Base-by-base conservation (phyloP, 2,113 vertebrate species). In the Zosterops borbonicus region DNA sequence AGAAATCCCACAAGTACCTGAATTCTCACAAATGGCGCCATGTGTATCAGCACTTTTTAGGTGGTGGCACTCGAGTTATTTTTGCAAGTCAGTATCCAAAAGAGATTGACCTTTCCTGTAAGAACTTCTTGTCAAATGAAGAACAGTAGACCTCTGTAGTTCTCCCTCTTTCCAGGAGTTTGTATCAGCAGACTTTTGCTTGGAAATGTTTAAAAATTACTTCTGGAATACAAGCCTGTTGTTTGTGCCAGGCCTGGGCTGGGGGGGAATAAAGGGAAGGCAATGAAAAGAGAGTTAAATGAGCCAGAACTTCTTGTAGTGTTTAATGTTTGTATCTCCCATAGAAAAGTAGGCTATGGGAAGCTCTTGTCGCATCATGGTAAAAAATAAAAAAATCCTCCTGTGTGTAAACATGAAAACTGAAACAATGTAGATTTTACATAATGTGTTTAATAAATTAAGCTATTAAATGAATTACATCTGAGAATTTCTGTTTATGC, bases 361-460 rank as follows among this genome's bases (percentile, higher is more conserved):
- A 95, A 89, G 71, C 91, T 96, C 58, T 96, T 96, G 84, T 96
- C 33, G 31, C 91, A 92, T 95, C 87, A 91, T 95, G 87, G 73
- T 97, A 89, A 86, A 96, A 97, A 96, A 87, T 89, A 58, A 37
- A 52, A 52, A 91, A 78, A 25, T 41, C 56, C 62, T 97, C 92
- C 87, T 93, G 62, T 97, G 96, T 98, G 97, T 98, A 97, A 98
- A 97, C 97, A 97, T 97, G 94, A 96, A 97, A 96, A 88, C 92
- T 93, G 97, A 97, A 94, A 90, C 84, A 90, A 95, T 97, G 97
- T 98, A 98, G 97, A 97, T 98, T 98, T 98, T 98, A 90, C 96
- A 98, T 92, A 97, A 77, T 95, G 97, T 98, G 96, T 97, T 98
- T 97, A 98, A 97, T 97, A 97, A 98, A 98, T 97, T 96, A 98